Percentiles rank a stretch among this genome's conserved stretches.
These are phyloP conservation scores for Heteropelma amictum DNA, from an alignment of 2,888 invertebrate species.

Conservation along the genomic window DNA sequence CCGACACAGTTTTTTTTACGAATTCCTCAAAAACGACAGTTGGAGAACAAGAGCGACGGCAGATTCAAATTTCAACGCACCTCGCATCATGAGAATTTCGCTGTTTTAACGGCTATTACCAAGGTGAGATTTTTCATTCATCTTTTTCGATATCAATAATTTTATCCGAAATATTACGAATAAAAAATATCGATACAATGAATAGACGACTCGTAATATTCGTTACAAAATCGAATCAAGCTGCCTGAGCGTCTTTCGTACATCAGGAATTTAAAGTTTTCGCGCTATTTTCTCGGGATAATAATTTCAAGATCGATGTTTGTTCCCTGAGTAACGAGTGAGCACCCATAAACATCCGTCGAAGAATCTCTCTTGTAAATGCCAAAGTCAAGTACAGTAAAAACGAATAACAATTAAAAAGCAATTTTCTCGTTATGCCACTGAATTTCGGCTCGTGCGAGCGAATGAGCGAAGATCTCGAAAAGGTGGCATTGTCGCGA, in stretches of 20 bases:
- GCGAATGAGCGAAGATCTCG: conserved; percentile 54
- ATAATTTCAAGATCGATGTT: conserved; percentile 49
- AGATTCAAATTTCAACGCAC: conserved; percentile 53
- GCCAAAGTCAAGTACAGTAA: no score
- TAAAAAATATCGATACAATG: no score
- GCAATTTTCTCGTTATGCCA: conserved; percentile 45
- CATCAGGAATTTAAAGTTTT: conserved; percentile 23
- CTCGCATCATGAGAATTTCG: conserved; percentile 14
- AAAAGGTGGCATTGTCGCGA: conserved; percentile 47
- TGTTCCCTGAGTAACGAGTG: conserved; percentile 50
- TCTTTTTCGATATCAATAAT: not conserved
- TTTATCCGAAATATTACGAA: no score
- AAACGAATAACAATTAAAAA: no score
- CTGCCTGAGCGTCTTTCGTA: not conserved
- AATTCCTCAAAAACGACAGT: conserved; percentile 13
- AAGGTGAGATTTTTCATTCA: conserved; percentile 36
- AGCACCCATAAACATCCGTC: conserved; percentile 28
- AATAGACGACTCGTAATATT: no score
- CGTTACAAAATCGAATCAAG: no score
- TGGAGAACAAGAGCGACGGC: conserved; percentile 51
- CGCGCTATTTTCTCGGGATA: conserved; percentile 27
- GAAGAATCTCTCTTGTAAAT: no score
- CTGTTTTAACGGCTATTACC: conserved; percentile 10
- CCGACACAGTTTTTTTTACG: not conserved
- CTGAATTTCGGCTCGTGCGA: conserved; percentile 50